Evolutionary conservation across 2,888 invertebrate species (phyloP).

Genomic region (Pycnomerus fuliginosus): DNA sequence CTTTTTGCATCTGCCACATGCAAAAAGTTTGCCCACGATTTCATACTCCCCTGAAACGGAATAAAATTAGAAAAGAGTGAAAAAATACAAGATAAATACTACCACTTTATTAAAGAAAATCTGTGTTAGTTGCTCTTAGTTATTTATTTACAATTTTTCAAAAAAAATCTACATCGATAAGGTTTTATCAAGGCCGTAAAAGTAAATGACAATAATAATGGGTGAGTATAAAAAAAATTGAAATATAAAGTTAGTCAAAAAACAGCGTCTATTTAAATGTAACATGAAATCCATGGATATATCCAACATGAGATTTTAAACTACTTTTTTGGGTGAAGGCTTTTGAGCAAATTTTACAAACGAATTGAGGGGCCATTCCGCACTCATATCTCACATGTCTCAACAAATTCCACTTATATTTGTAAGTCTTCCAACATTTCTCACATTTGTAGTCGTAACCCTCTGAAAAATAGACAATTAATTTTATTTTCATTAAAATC

Average conservation of each 20-base stretch:
- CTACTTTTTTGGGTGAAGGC: constrained; percentile 46
- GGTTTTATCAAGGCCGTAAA: too few species aligned
- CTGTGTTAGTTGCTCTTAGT: background rate
- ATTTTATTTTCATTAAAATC: too few species aligned
- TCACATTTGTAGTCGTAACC: constrained; percentile 35
- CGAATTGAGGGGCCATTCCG: constrained; percentile 29
- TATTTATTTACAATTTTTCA: too few species aligned
- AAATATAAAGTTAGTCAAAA: too few species aligned
- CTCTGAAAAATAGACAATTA: constrained; percentile 21
- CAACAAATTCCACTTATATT: constrained; percentile 42
- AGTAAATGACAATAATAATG: too few species aligned
- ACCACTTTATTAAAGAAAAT: constrained; percentile 1
- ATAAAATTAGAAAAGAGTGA: constrained; percentile 6
- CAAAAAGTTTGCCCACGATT: constrained; percentile 12
- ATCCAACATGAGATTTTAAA: constrained; percentile 49
- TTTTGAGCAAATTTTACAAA: constrained; percentile 28
- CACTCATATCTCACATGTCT: constrained; percentile 39
- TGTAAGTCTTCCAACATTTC: constrained; percentile 40
- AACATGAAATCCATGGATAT: constrained; percentile 16
- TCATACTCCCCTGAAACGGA: constrained; percentile 11
- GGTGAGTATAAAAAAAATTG: too few species aligned
- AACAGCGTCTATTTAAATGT: too few species aligned
- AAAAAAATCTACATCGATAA: too few species aligned
- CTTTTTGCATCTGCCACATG: constrained; percentile 36
- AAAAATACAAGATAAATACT: too few species aligned